phyloP scores from a whole-genome alignment of 2,797 vertebrate genomes.

The Ctenochaetus hawaiiensis region DNA sequence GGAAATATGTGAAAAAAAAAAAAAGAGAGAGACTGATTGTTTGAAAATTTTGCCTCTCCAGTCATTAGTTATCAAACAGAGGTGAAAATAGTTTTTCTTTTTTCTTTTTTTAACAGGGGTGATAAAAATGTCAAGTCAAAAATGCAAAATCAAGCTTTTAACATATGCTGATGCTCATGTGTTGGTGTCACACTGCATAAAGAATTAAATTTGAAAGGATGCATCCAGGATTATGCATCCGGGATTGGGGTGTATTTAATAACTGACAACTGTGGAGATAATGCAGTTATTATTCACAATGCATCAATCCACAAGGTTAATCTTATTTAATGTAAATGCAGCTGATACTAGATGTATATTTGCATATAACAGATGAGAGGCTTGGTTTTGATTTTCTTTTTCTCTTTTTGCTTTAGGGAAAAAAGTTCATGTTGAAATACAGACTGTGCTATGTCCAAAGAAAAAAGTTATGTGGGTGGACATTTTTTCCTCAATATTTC shows the following conservation, averaged over 20 bases:
- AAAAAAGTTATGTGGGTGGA: neutral
- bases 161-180: slow-evolving; percentile 13
- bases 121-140: slow-evolving; percentile 20
- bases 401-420: slow-evolving; percentile 20
- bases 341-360: slow-evolving; percentile 37
- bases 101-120: slow-evolving; percentile 2
- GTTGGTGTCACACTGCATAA: slow-evolving; percentile 24
- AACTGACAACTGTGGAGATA: slow-evolving; percentile 30
- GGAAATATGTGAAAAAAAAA: neutral
- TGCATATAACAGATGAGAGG: slow-evolving; percentile 41
- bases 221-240: slow-evolving; percentile 32
- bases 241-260: slow-evolving; percentile 21
- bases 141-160: slow-evolving; percentile 36
- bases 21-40: neutral
- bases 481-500: slow-evolving; percentile 7
- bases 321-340: slow-evolving; percentile 43
- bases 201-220: slow-evolving; percentile 31
- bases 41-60: slow-evolving; percentile 7
- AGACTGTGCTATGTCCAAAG: slow-evolving; percentile 27
- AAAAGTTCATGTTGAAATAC: slow-evolving; percentile 33
- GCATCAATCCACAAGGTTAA: slow-evolving; percentile 32
- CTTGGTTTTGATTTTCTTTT: slow-evolving; percentile 29
- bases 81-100: slow-evolving; percentile 28
- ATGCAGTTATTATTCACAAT: slow-evolving; percentile 30
- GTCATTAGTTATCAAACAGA: slow-evolving; percentile 20